These are phyloP conservation scores for Drosophila quadrilineata DNA, from an alignment of 1,140 invertebrate genomes.

Conservation along the genomic window DNA sequence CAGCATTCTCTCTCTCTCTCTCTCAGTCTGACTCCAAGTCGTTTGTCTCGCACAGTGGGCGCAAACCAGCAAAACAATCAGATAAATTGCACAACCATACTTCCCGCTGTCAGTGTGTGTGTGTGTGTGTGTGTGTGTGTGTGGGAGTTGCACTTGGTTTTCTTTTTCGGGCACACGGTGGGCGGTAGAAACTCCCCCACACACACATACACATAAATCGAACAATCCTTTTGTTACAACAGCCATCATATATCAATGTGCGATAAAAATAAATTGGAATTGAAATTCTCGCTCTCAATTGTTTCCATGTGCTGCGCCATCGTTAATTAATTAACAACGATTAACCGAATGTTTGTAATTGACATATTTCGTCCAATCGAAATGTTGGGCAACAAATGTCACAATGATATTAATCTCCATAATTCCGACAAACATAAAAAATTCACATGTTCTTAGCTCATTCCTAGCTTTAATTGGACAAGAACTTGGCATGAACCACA, in stretches of 20 bases:
- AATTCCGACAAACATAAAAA: too few relatives aligned
- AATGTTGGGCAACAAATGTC: too few relatives aligned
- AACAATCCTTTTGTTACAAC: too few relatives aligned
- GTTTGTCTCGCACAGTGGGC: slow-evolving; percentile 7
- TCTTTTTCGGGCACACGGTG: too few relatives aligned
- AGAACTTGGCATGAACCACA: too few relatives aligned
- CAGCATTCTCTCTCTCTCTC: too few relatives aligned
- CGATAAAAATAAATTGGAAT: slow-evolving; percentile 43
- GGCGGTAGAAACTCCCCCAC: not conserved
- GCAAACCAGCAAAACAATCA: slow-evolving; percentile 21
- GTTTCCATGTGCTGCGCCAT: not conserved
- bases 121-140: not conserved
- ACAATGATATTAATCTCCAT: too few relatives aligned
- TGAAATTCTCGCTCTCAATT: slow-evolving; percentile 11
- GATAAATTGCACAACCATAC: slow-evolving; percentile 48
- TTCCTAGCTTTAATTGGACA: too few relatives aligned
- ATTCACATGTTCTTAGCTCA: too few relatives aligned
- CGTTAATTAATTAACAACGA: slow-evolving; percentile 33
- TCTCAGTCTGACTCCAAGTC: too few relatives aligned
- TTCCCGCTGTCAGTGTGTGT: slow-evolving; percentile 9
- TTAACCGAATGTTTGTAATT: slow-evolving; percentile 7
- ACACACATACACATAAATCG: not conserved
- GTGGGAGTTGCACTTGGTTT: slow-evolving; percentile 50
- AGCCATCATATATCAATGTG: slow-evolving; percentile 65
- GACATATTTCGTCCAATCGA: too few relatives aligned